These are phyloP conservation scores for Onychostruthus taczanowskii DNA, from an alignment of 2,113 vertebrate genomes.

Conservation along the genomic window DNA sequence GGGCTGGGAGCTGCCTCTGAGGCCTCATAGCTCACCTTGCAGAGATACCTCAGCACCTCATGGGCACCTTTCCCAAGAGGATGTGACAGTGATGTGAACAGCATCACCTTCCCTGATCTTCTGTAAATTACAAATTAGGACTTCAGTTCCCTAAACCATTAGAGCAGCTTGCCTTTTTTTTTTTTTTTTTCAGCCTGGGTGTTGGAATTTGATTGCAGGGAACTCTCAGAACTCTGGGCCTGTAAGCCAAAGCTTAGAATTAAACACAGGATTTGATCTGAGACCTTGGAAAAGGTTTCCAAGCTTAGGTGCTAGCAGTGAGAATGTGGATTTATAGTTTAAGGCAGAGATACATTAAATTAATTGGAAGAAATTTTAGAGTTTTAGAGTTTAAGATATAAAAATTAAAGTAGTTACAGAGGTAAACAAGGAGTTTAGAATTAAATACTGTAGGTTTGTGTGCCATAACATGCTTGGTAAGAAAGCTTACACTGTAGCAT, in stretches of 20 bases:
- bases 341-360: rapidly evolving
- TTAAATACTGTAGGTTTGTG: neutral
- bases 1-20: neutral
- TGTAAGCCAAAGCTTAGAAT: neutral
- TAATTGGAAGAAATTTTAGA: neutral
- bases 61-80: neutral
- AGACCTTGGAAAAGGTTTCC: neutral
- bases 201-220: neutral
- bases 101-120: neutral
- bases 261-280: neutral
- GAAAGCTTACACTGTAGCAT: neutral
- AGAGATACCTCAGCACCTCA: neutral
- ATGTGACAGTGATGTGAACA: neutral
- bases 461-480: neutral
- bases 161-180: neutral
- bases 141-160: neutral
- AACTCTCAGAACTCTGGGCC: neutral
- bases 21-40: rapidly evolving
- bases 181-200: neutral
- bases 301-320: neutral
- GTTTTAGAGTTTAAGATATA: neutral
- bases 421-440: neutral
- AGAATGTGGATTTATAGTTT: neutral
- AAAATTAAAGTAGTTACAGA: neutral
- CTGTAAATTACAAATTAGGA: neutral